A percentile compares a stretch with the other conserved stretches of the same genome.
phyloP scores from a whole-genome alignment of 1,140 invertebrate genomes.

The Episyrphus balteatus region DNA sequence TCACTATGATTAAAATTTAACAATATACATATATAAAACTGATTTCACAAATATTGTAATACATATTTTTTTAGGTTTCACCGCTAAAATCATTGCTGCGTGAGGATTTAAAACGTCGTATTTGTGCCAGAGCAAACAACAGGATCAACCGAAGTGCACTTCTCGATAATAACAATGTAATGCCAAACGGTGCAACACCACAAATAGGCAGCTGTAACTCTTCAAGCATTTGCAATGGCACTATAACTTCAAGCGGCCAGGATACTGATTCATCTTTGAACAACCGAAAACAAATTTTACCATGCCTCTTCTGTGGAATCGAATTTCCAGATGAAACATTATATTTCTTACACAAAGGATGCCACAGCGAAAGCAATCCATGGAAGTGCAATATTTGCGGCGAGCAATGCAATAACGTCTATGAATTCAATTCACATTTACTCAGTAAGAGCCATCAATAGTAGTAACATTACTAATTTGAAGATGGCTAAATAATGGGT shows the following conservation, averaged over 20 bases:
- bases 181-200: slow-evolving; percentile 16
- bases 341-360: slow-evolving; percentile 94
- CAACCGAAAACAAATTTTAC: slow-evolving; percentile 43
- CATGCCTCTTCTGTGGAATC: slow-evolving; percentile 84
- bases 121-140: slow-evolving; percentile 48
- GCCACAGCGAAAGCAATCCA: slow-evolving; percentile 91
- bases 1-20: not conserved
- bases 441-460: slow-evolving; percentile 84
- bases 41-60: not conserved
- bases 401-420: slow-evolving; percentile 82
- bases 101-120: slow-evolving; percentile 66
- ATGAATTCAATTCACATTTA: slow-evolving; percentile 94
- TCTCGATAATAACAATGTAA: slow-evolving; percentile 27
- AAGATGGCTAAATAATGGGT: no score
- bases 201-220: slow-evolving; percentile 15
- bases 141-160: slow-evolving; percentile 36
- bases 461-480: slow-evolving; percentile 10
- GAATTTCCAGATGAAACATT: slow-evolving; percentile 90
- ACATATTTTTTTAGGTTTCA: slow-evolving; percentile 50
- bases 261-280: slow-evolving; percentile 37
- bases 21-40: no score
- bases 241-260: slow-evolving; percentile 53
- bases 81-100: slow-evolving; percentile 70
- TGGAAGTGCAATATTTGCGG: slow-evolving; percentile 98
- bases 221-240: slow-evolving; percentile 45